These are phyloP conservation scores for Diglossa cyanea DNA, from an alignment of 2,797 vertebrate genomes.

Conservation along the genomic window DNA sequence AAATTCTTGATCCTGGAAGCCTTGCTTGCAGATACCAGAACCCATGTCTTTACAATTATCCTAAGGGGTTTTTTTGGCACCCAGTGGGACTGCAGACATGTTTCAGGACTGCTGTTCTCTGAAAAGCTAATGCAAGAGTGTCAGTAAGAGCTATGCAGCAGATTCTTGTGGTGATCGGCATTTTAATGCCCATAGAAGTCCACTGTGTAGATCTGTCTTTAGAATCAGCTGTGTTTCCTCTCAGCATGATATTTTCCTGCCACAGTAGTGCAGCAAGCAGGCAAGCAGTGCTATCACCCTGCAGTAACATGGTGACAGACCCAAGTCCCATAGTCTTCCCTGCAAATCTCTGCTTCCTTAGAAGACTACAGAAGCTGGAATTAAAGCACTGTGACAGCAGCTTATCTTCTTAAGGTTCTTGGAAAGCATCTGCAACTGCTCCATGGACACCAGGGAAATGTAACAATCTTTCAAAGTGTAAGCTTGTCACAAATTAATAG, in stretches of 20 bases:
- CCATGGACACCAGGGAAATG: neutral
- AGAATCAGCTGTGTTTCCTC: neutral
- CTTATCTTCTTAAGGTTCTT: neutral
- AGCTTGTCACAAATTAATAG: neutral
- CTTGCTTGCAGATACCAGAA: neutral
- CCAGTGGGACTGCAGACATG: neutral
- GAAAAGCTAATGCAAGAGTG: neutral
- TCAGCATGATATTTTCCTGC: neutral
- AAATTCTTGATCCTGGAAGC: neutral
- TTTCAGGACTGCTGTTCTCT: neutral
- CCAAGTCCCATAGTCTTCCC: neutral
- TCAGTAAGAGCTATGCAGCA: neutral
- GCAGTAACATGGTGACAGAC: neutral
- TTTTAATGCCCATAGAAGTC: neutral
- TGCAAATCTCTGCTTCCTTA: neutral
- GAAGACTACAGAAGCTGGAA: neutral
- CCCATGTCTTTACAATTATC: neutral
- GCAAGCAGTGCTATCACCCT: neutral
- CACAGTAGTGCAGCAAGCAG: neutral
- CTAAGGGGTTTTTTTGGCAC: neutral
- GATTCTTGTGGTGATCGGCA: neutral
- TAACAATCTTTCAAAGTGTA: neutral
- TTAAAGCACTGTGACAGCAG: neutral
- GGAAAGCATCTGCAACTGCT: neutral
- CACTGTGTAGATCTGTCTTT: neutral